Conservation (phyloP, 2,888 invertebrate species). For the Scaeva pyrastri region DNA sequence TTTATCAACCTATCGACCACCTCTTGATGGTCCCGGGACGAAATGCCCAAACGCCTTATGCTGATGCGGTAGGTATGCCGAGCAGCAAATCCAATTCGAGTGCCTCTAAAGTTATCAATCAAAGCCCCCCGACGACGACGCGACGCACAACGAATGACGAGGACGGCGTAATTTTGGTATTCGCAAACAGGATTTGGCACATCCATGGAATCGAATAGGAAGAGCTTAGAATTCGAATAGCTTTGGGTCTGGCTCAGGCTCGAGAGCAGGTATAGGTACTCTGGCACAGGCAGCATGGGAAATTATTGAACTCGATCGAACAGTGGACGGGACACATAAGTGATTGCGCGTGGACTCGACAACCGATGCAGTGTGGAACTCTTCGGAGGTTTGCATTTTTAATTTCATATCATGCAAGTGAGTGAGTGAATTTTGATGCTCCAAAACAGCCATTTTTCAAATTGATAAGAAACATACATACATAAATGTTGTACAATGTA, state of each 20-base stretch:
- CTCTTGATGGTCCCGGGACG: not conserved
- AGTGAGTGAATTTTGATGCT: not conserved
- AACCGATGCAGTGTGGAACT: conserved; percentile 27
- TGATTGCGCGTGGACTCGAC: conserved; percentile 16
- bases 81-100: not conserved
- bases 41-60: not conserved
- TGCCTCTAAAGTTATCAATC: conserved; percentile 58
- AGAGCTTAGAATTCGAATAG: conserved; percentile 1
- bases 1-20: not conserved
- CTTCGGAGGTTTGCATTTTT: conserved; percentile 40
- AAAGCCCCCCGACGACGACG: conserved; percentile 22
- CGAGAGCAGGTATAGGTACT: no score
- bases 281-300: conserved; percentile 6
- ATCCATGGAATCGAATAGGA: conserved; percentile 17
- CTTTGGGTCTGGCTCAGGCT: not conserved
- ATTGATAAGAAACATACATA: not conserved
- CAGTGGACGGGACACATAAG: not conserved
- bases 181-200: conserved; percentile 33
- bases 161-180: conserved; percentile 15
- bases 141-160: not conserved
- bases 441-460: not conserved
- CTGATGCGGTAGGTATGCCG: no score
- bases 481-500: no score
- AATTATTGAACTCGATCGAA: conserved; percentile 39
- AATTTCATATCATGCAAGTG: conserved; percentile 51